Conservation (phyloP, 2,888 invertebrate species). For the Ophion obscuratus region DNA sequence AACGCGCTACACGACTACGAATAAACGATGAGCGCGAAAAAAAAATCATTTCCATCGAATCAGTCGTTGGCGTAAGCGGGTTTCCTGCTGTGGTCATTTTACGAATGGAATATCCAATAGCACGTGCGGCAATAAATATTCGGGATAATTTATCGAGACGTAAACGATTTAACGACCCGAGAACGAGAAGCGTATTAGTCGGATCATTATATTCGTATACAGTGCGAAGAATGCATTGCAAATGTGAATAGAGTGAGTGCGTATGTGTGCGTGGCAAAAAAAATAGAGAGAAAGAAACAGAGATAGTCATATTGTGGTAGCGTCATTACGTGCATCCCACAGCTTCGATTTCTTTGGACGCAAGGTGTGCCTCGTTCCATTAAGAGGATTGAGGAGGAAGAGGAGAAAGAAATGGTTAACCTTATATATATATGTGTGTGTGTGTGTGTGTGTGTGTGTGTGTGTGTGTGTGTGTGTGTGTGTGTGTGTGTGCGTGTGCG, state of each 20-base stretch:
- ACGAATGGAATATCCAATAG: neutral
- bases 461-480: too few species aligned
- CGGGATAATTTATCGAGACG: slow-evolving; percentile 59
- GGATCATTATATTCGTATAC: slow-evolving; percentile 51
- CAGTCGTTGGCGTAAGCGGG: too few species aligned
- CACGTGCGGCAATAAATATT: slow-evolving; percentile 48
- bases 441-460: neutral
- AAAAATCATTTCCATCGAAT: neutral
- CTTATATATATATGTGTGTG: neutral
- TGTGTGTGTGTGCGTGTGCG: neutral
- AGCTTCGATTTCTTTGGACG: slow-evolving; percentile 77
- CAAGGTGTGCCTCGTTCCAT: slow-evolving; percentile 81
- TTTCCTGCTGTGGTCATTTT: too few species aligned
- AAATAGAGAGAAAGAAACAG: slow-evolving; percentile 37
- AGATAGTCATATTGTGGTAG: slow-evolving; percentile 77
- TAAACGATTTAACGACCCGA: slow-evolving; percentile 58
- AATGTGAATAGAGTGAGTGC: slow-evolving; percentile 57
- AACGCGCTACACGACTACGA: too few species aligned
- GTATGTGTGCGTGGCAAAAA: slow-evolving; percentile 17
- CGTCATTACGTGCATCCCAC: slow-evolving; percentile 76
- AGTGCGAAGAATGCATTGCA: slow-evolving; percentile 68
- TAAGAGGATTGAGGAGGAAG: slow-evolving; percentile 70
- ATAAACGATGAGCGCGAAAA: neutral
- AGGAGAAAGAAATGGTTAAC: slow-evolving; percentile 44
- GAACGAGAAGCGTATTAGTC: slow-evolving; percentile 51